phyloP scores from a whole-genome alignment of 2,888 invertebrate species.

The Cyrtodaria siliqua region DNA sequence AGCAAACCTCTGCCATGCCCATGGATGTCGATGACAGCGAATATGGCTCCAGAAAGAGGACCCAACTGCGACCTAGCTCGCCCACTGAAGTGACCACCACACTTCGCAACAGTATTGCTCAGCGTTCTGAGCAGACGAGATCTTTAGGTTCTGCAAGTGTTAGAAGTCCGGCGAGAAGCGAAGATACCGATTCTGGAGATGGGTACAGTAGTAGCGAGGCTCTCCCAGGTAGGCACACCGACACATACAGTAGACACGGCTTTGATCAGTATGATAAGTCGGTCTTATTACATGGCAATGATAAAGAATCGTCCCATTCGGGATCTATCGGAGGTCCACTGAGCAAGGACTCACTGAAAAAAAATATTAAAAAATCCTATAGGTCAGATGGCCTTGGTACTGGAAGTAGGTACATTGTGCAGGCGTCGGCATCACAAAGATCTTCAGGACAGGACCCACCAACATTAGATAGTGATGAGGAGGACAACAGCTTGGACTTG shows the following conservation, averaged over 20 bases:
- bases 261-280: too few species aligned
- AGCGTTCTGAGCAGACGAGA: background rate
- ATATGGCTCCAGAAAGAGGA: conserved; percentile 5
- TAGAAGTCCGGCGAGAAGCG: too few species aligned
- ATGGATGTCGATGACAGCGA: conserved; percentile 11
- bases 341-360: background rate
- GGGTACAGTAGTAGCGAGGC: too few species aligned
- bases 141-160: too few species aligned
- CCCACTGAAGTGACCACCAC: conserved; percentile 21
- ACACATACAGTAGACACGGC: too few species aligned
- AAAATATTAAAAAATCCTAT: background rate
- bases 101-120: conserved; percentile 18
- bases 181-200: too few species aligned
- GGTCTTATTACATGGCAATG: too few species aligned
- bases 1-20: background rate
- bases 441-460: too few species aligned
- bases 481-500: conserved; percentile 6
- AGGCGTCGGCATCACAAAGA: too few species aligned
- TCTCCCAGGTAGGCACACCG: too few species aligned
- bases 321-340: conserved; percentile 28
- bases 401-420: background rate
- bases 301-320: too few species aligned
- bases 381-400: background rate
- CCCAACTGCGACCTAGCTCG: conserved; percentile 11
- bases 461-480: too few species aligned